Evolutionary conservation across 2,797 vertebrate genomes (phyloP), one percentile per base, ranked within the genome.

Genomic region (Syngnathus acus): DNA sequence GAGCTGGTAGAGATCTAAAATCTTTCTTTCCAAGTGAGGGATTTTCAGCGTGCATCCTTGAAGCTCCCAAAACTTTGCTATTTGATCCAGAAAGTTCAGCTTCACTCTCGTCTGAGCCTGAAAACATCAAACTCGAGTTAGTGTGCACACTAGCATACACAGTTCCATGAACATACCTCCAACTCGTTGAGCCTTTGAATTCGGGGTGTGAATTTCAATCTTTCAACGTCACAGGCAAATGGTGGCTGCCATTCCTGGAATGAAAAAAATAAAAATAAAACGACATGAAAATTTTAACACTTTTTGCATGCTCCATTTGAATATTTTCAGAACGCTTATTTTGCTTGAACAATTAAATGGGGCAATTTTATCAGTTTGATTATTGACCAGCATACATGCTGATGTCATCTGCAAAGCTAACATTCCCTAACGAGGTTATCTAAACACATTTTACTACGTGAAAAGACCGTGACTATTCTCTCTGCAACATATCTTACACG

Each of bases 41-140:
- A 99, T 98, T 92, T 99, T 99, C 84, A 99, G 80, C 0, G 95
- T 93, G 74, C 95, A 98, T 78, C 97, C 97, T 78, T 99, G 97
- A 59, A 99, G 90, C 78, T 99, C 96, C 97, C 97, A 99, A 82
- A 98, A 99, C 81, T 98, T 98, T 3, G 97, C 96, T 64, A 99
- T 99, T 92, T 96, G 96, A 87, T 99, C 97, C 87, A 99, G 83
- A 79, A 99, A 99, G 86, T 99, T 99, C 76, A 99, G 89, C 77
- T 96, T 99, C 47, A 99, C 97, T 76, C 97, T 94, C 61, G 96
- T 99, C 70, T 99, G 97, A 68, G 97, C 97, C 97, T 98, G 63
- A 71, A 80, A 57, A 61, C 13, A 80, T 1, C 37, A 73, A 40
- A 43, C 9, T 58, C 48, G 61, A 7, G n/a, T 59, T 19, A n/a